Percentiles rank a stretch among this genome's conserved stretches.
phyloP scores from a whole-genome alignment of 1,140 invertebrate species.

The Pissodes strobi region DNA sequence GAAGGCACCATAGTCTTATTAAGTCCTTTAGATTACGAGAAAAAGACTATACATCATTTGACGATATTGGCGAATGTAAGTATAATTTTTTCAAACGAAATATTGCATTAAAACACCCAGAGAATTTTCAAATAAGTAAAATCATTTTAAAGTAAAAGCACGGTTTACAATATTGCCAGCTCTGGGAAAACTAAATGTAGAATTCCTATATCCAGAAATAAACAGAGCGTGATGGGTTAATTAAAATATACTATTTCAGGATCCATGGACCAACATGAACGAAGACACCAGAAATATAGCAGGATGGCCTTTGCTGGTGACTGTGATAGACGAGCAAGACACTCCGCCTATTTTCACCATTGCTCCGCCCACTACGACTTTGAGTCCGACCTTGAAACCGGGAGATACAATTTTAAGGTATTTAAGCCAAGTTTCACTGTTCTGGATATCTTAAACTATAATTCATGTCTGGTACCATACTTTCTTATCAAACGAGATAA shows the following conservation, averaged over 20 bases:
- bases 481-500: too few relatives aligned
- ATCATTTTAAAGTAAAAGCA: too few relatives aligned
- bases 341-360: constrained; percentile 82
- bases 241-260: too few relatives aligned
- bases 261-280: too few relatives aligned
- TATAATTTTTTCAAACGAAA: neutral
- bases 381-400: constrained; percentile 66
- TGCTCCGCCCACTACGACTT: constrained; percentile 77
- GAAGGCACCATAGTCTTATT: constrained; percentile 76
- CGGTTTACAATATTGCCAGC: too few relatives aligned
- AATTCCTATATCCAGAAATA: too few relatives aligned
- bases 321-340: constrained; percentile 85
- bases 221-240: too few relatives aligned
- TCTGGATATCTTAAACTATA: too few relatives aligned
- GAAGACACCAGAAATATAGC: constrained; percentile 87
- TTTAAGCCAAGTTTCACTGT: neutral
- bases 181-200: too few relatives aligned
- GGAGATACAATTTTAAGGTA: constrained; percentile 65
- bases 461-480: too few relatives aligned
- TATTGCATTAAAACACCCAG: too few relatives aligned
- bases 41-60: constrained; percentile 80
- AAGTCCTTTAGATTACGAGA: constrained; percentile 81
- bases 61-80: constrained; percentile 81
- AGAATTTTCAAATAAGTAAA: too few relatives aligned
- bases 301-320: constrained; percentile 75